Evolutionary conservation across 1,140 invertebrate species (phyloP).

Genomic region (Episyrphus balteatus): DNA sequence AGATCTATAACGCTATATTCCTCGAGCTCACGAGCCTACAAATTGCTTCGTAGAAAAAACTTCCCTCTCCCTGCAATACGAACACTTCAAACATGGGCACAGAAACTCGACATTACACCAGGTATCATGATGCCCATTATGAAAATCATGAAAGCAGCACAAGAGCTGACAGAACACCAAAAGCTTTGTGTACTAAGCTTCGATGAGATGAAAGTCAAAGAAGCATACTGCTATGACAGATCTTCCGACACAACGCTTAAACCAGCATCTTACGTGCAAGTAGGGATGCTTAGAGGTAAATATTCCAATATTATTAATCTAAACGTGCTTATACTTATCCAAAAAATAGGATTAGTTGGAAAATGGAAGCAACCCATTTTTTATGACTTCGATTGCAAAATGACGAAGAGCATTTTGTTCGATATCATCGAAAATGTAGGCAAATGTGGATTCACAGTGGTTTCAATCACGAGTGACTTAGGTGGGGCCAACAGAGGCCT

Average conservation of each 20-base stretch:
- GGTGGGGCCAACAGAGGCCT: not conserved
- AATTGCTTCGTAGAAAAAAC: slow-evolving; percentile 4
- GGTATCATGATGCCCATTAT: slow-evolving; percentile 4
- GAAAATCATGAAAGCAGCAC: not conserved
- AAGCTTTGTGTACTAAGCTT: slow-evolving; percentile 5
- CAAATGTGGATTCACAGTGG: too few species aligned
- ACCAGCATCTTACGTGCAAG: too few species aligned
- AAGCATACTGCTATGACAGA: slow-evolving; percentile 6
- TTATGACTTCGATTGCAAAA: not conserved
- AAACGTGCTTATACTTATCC: not conserved
- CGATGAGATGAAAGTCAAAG: slow-evolving; percentile 7
- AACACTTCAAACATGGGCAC: slow-evolving; percentile 1
- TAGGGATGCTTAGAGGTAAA: too few species aligned
- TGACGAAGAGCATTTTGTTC: not conserved
- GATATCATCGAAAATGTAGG: not conserved
- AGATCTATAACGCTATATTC: slow-evolving; percentile 4
- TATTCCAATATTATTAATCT: not conserved
- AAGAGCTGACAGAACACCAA: not conserved
- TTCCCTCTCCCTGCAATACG: slow-evolving; percentile 3
- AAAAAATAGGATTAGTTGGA: not conserved
- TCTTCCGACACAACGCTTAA: too few species aligned
- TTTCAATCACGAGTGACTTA: too few species aligned
- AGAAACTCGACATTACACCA: slow-evolving; percentile 2
- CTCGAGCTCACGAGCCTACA: not conserved
- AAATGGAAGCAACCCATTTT: not conserved